These are phyloP conservation scores for Ichneumon xanthorius DNA, from an alignment of 2,888 invertebrate species.

Conservation along the genomic window DNA sequence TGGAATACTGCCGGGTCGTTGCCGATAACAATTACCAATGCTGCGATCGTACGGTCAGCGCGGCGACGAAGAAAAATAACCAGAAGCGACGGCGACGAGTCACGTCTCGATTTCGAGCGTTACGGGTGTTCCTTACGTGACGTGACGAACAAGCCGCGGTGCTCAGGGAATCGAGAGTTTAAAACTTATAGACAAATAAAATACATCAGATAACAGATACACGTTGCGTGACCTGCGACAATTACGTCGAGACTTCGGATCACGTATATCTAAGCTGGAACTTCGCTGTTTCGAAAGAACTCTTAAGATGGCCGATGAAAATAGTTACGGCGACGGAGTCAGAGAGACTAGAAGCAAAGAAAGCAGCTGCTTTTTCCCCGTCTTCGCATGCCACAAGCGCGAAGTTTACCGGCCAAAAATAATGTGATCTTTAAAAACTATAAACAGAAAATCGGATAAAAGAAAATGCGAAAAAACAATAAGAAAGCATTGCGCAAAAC, in stretches of 20 bases:
- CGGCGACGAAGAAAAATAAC: conserved; percentile 25
- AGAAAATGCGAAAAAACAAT: neutral
- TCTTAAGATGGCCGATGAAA: neutral
- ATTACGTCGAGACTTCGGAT: conserved; percentile 25
- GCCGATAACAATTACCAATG: conserved; percentile 53
- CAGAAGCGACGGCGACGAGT: conserved; percentile 12
- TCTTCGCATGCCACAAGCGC: neutral
- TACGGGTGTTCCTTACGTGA: conserved; percentile 60
- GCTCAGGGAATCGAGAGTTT: conserved; percentile 4
- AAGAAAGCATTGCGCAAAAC: neutral
- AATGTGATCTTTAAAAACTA: neutral
- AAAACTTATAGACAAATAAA: neutral
- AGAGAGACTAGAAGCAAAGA: neutral
- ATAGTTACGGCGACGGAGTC: neutral
- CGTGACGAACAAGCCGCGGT: conserved; percentile 36
- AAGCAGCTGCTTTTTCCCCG: neutral
- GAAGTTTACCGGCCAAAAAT: neutral
- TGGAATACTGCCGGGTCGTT: neutral
- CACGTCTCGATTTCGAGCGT: conserved; percentile 52
- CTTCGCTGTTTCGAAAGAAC: neutral
- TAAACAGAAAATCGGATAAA: neutral
- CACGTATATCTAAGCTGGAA: neutral
- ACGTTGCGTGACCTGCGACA: conserved; percentile 45
- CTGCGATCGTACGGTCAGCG: conserved; percentile 34
- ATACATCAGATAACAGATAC: neutral